These are phyloP conservation scores for Acleris sparsana DNA, from an alignment of 2,888 invertebrate species.

Conservation along the genomic window DNA sequence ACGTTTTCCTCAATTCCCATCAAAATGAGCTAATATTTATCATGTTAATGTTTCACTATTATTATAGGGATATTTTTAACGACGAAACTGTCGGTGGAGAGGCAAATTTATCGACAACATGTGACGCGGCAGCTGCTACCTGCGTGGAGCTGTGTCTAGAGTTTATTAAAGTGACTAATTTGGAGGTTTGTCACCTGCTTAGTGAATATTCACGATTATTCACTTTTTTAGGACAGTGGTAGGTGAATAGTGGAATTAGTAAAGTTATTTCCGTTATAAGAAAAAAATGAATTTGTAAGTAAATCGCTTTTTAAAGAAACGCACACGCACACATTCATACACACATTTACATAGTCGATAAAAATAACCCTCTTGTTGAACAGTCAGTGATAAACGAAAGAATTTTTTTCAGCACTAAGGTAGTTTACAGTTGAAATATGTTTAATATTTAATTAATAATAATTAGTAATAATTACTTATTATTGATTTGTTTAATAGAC, in stretches of 20 bases:
- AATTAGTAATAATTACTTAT: too few relatives aligned
- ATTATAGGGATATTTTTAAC: conserved; percentile 20
- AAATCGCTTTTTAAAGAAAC: background rate
- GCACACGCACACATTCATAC: background rate
- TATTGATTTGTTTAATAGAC: background rate
- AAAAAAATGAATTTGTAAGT: background rate
- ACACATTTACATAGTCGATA: too few relatives aligned
- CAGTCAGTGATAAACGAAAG: background rate
- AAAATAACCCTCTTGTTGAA: background rate
- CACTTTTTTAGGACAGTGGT: too few relatives aligned
- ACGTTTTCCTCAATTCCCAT: conserved; percentile 8
- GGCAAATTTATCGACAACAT: conserved; percentile 42
- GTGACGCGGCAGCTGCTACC: conserved; percentile 43
- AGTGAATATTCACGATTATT: too few relatives aligned
- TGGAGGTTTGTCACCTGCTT: conserved; percentile 5
- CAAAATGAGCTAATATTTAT: conserved; percentile 4
- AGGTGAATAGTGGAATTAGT: too few relatives aligned
- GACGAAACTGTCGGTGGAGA: conserved; percentile 19
- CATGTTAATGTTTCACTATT: conserved; percentile 4
- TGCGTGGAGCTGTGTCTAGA: conserved; percentile 35
- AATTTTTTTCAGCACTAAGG: too few relatives aligned
- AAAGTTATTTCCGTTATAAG: background rate
- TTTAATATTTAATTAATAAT: too few relatives aligned
- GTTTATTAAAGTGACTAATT: conserved; percentile 4
- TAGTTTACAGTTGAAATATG: too few relatives aligned